Evolutionary conservation across 2,113 vertebrate species (phyloP), one percentile per base, ranked within the genome.

Genomic region (Atherinomorus stipes): DNA sequence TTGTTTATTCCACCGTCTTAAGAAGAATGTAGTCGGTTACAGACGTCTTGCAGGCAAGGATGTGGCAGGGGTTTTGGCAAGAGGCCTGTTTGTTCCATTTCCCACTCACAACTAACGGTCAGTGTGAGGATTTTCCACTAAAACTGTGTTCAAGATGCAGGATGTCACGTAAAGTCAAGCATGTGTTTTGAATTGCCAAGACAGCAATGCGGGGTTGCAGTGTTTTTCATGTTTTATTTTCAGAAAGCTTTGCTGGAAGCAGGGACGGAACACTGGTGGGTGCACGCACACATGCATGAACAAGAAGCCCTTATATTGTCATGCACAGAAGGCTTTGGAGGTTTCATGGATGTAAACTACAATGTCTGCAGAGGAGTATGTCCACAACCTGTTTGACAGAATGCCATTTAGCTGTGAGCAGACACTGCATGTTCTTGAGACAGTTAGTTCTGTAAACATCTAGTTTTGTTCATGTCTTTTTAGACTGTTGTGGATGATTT

Each of bases 301-400:
- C 11, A 7, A 76, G 25, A 38, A 19, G 15, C 19, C 38, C 47
- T 42, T 52, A 22, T 26, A 56, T 52, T 38, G 21, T 71, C 9
- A 2, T 40, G n/a, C 42, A 42, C 16, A 42, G 49, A 54, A 51
- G 7, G 28, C 9, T 16, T 25, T 54, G 62, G n/a, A 69, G 40
- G 23, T 57, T 54, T 22, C 34, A 67, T 62, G 18, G 11, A n/a
- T 37, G 16, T 5, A 58, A 15, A 0, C 2, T 64, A 1, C 25
- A 11, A 19, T 28, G 16, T 45, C 23, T 40, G 13, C 61, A 54
- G 37, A 23, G 45, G 22, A 69, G 47, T 51, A 2, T 50, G 50
- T 69, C 34, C 38, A 0, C 67, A 88, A 74, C 74, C 71, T 66
- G 63, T 84, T 76, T 80, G 57, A 67, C 69, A 26, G 71, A 80